Conservation (phyloP, 2,888 invertebrate genomes). For the Orchestes rusci region DNA sequence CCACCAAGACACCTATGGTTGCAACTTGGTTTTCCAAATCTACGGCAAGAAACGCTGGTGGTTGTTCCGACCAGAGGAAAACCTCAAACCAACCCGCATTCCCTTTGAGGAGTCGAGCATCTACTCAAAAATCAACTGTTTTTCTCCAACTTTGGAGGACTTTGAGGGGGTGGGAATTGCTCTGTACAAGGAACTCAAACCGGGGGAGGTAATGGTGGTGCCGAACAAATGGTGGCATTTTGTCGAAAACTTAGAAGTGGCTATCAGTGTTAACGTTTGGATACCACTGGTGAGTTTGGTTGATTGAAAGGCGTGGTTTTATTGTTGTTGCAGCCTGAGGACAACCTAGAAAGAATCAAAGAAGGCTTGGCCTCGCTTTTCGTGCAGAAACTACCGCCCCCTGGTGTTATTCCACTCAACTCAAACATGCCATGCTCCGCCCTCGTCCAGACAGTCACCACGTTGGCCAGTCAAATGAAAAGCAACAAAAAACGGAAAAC, state of each 20-base stretch:
- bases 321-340: constrained; percentile 37
- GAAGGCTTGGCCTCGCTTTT: constrained; percentile 65
- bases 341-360: constrained; percentile 49
- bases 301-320: not conserved
- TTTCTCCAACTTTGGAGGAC: constrained; percentile 50
- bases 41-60: constrained; percentile 91
- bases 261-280: constrained; percentile 62
- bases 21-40: constrained; percentile 85
- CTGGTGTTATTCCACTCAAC: no score
- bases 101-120: constrained; percentile 97
- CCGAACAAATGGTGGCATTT: constrained; percentile 97
- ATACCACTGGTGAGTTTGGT: constrained; percentile 57
- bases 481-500: no score
- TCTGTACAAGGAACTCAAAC: constrained; percentile 48
- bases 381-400: constrained; percentile 55
- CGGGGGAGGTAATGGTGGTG: constrained; percentile 83
- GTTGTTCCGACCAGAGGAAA: constrained; percentile 73
- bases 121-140: constrained; percentile 78
- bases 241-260: constrained; percentile 75
- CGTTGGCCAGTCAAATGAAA: no score
- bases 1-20: constrained; percentile 91
- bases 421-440: no score
- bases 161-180: constrained; percentile 43
- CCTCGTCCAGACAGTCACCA: no score
- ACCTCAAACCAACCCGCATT: constrained; percentile 71